These are phyloP conservation scores for Melopsittacus undulatus DNA, from an alignment of 2,797 vertebrate species.

Conservation along the genomic window DNA sequence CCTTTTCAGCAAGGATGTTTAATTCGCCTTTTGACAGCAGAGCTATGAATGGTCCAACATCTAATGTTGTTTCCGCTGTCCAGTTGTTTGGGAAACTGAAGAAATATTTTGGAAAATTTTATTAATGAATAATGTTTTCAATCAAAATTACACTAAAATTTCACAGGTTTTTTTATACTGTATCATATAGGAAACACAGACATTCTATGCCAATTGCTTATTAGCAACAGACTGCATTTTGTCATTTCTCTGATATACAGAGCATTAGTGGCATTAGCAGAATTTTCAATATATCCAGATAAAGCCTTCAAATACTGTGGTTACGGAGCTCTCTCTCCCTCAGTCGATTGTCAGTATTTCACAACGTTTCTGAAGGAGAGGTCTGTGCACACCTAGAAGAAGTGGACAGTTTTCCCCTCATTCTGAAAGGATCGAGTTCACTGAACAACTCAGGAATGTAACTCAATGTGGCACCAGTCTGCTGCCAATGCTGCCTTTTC, in stretches of 20 bases:
- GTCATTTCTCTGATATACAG: neutral
- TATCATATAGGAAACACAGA: neutral
- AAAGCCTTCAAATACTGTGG: neutral
- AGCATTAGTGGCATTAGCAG: neutral
- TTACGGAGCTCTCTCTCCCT: neutral
- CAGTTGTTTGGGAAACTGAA: constrained; percentile 71
- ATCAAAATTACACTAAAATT: neutral
- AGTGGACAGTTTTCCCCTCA: neutral
- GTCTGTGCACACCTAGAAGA: neutral
- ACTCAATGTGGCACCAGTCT: neutral
- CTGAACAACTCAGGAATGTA: neutral
- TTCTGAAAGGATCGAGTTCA: neutral
- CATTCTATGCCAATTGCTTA: neutral
- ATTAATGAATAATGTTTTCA: neutral
- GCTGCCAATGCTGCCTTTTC: neutral
- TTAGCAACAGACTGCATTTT: neutral
- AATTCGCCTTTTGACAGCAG: constrained; percentile 77
- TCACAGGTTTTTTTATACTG: neutral
- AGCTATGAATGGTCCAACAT: constrained; percentile 73
- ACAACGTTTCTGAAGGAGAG: neutral
- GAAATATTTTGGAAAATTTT: neutral
- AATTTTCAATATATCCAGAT: neutral
- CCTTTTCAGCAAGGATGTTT: constrained; percentile 73
- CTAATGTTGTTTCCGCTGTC: constrained; percentile 75
- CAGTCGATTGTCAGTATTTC: neutral